These are phyloP conservation scores for Microtus montanus DNA, from an alignment of 2,113 vertebrate species.

Conservation along the genomic window DNA sequence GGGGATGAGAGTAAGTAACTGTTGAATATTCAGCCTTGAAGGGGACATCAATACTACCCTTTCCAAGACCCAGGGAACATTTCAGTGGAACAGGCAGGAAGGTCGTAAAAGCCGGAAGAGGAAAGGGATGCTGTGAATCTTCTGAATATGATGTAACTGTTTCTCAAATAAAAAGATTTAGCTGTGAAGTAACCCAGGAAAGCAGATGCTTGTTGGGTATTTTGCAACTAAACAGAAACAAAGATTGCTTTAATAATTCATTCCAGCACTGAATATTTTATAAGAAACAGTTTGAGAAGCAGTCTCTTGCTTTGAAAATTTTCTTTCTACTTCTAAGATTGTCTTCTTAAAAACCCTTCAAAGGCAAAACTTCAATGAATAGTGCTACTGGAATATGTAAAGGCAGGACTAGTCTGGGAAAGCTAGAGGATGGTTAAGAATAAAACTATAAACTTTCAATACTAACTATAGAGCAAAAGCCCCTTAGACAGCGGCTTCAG, in stretches of 20 bases:
- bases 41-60: too few species aligned
- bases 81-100: background rate
- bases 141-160: background rate
- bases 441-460: background rate
- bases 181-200: background rate
- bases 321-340: background rate
- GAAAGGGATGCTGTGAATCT: background rate
- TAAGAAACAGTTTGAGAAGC: background rate
- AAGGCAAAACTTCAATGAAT: conserved; percentile 9
- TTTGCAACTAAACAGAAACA: background rate
- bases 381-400: background rate
- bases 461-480: background rate
- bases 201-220: background rate
- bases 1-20: background rate
- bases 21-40: background rate
- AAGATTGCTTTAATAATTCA: conserved; percentile 38
- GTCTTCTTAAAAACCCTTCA: conserved; percentile 8
- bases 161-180: background rate
- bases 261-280: background rate
- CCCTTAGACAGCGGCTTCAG: background rate
- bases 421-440: conserved; percentile 6
- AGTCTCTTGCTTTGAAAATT: conserved; percentile 1
- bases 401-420: background rate
- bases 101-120: background rate
- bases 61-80: background rate